These are phyloP conservation scores for Amphipoea oculea DNA, from an alignment of 2,888 invertebrate genomes.

Conservation along the genomic window DNA sequence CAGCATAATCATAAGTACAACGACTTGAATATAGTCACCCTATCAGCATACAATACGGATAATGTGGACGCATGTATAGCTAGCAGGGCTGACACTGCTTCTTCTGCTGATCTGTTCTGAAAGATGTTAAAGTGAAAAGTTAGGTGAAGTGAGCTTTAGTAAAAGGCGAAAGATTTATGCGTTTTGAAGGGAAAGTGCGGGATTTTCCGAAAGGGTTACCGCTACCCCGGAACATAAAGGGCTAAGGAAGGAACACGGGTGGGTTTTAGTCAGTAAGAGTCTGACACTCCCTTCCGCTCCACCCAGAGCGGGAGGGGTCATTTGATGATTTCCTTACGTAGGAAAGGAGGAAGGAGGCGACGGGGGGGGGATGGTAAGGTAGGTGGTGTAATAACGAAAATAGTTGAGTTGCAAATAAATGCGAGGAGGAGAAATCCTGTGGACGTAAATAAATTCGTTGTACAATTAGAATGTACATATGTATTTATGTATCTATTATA, in stretches of 20 bases:
- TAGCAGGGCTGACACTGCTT: constrained; percentile 25
- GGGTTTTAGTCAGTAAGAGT: too few species aligned
- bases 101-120: not conserved
- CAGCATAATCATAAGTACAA: constrained; percentile 37
- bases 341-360: too few species aligned
- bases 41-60: constrained; percentile 55
- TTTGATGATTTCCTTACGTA: not conserved
- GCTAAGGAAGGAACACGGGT: too few species aligned
- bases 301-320: too few species aligned
- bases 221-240: too few species aligned
- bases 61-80: constrained; percentile 17
- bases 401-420: not conserved
- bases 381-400: not conserved
- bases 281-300: too few species aligned
- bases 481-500: too few species aligned
- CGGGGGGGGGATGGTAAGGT: too few species aligned
- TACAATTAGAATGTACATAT: too few species aligned
- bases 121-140: too few species aligned
- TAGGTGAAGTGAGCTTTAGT: constrained; percentile 87
- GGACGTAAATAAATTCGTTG: not conserved
- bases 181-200: constrained; percentile 90
- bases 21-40: constrained; percentile 31
- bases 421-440: too few species aligned
- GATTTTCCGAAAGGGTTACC: too few species aligned
- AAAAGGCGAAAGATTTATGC: constrained; percentile 95